Evolutionary conservation across 2,888 invertebrate species (phyloP).

Genomic region (Odontomyia ornata): DNA sequence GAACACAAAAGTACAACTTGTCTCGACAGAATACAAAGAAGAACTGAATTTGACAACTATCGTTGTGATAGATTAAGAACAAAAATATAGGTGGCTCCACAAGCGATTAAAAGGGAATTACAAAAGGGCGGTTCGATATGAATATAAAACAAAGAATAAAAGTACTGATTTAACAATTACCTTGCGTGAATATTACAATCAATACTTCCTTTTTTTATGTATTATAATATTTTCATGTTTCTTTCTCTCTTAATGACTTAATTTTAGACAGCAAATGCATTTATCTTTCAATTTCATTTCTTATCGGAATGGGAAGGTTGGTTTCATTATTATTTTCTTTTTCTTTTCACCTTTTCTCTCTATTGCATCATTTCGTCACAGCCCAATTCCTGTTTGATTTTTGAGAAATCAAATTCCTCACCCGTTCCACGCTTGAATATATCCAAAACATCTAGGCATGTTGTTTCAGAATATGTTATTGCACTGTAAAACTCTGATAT

Average conservation of each 20-base stretch:
- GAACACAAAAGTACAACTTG: too few species aligned
- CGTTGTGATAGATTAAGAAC: background rate
- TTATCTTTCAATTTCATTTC: too few species aligned
- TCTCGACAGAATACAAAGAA: too few species aligned
- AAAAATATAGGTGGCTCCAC: background rate
- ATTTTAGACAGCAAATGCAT: too few species aligned
- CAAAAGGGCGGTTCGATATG: too few species aligned
- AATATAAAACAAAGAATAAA: too few species aligned
- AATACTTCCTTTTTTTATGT: slow-evolving; percentile 30
- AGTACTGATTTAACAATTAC: slow-evolving; percentile 44
- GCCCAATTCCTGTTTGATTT: slow-evolving; percentile 90
- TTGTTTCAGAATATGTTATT: too few species aligned
- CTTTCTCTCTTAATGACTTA: too few species aligned
- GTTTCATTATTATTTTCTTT: background rate
- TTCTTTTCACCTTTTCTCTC: slow-evolving; percentile 3
- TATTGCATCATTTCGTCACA: slow-evolving; percentile 69
- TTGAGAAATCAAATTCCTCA: too few species aligned
- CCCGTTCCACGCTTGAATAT: slow-evolving; percentile 90
- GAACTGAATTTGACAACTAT: too few species aligned
- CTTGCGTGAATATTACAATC: slow-evolving; percentile 41
- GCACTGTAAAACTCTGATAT: slow-evolving; percentile 98
- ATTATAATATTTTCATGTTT: too few species aligned
- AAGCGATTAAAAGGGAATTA: too few species aligned
- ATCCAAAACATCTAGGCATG: slow-evolving; percentile 96
- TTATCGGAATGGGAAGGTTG: background rate